Base-by-base conservation (phyloP, 2,113 vertebrate species). In the Chelonoidis abingdonii region DNA sequence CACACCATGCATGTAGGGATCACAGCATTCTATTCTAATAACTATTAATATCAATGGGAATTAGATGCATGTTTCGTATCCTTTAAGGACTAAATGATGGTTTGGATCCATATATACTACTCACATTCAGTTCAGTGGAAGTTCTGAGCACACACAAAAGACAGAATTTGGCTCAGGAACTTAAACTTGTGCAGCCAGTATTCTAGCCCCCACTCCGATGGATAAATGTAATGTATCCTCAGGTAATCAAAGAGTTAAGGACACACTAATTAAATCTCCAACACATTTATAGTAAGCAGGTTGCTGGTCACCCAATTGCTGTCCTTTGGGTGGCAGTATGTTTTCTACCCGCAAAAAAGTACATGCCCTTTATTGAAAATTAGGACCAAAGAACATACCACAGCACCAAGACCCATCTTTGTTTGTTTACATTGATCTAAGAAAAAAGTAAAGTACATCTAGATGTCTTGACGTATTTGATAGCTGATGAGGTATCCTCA, bases 101-200 rank as follows among this genome's bases (percentile, higher is more conserved):
- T 93, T 57, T 25, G 19, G 19, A 72, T 72, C 86, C 1, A 0
- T 50, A 86, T 52, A 52, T 57, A 14, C 16, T 50, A 53, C 35
- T 92, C 72, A 50, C 69, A 27, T 25, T 1, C 0, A n/a, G 41
- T 72, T 49, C 9, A 78, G 24, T 35, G 21, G 75, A 54, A 8
- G 2, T 7, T 29, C 41, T 19, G 5, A 87, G 21, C 21, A 65
- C 65, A 49, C 0, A 31, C 49, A 49, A 49, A 47, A 76, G 38
- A 1, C 1, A 0, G 7, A 13, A 1, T 44, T 89, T 84, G 47
- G 76, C 69, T 24, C 31, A 47, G 27, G 11, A 14, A 47, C 13
- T 78, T 78, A 44, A 47, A 78, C 41, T 8, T 27, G n/a, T 35
- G 95, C 41, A 82, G 83, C 5, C 41, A 92, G 16, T 24, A 80